Evolutionary conservation across 2,113 vertebrate species (phyloP).

Genomic region (Sebastes fasciatus): DNA sequence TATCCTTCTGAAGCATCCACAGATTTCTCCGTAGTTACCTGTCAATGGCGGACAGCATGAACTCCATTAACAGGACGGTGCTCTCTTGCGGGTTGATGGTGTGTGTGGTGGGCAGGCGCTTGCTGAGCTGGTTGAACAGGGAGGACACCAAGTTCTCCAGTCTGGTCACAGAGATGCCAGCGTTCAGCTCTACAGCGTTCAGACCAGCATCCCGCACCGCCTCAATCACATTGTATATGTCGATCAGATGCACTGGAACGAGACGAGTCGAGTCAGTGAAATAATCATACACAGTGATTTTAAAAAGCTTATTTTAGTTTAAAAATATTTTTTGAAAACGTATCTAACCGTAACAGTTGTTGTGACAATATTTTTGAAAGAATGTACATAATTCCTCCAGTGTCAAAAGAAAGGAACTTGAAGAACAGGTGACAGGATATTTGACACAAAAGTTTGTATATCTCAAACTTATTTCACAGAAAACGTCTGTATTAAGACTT

Average conservation of each 20-base stretch:
- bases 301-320: no score
- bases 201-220: constrained; percentile 94
- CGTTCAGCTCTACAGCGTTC: constrained; percentile 88
- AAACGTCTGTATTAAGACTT: background rate
- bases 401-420: no score
- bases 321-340: no score
- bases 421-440: background rate
- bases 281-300: background rate
- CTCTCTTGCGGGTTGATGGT: constrained; percentile 91
- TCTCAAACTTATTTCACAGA: background rate
- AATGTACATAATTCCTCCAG: no score
- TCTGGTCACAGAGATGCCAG: constrained; percentile 89
- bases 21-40: constrained; percentile 77
- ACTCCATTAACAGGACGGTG: constrained; percentile 91
- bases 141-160: constrained; percentile 94
- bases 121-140: constrained; percentile 94
- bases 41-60: constrained; percentile 90
- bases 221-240: constrained; percentile 97
- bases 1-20: background rate
- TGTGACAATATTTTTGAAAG: no score
- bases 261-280: background rate
- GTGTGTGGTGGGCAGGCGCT: constrained; percentile 93
- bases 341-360: background rate
- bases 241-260: constrained; percentile 91
- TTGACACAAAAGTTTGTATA: background rate